phyloP scores from a whole-genome alignment of 2,888 invertebrate species.

The Odontocolon sp. region DNA sequence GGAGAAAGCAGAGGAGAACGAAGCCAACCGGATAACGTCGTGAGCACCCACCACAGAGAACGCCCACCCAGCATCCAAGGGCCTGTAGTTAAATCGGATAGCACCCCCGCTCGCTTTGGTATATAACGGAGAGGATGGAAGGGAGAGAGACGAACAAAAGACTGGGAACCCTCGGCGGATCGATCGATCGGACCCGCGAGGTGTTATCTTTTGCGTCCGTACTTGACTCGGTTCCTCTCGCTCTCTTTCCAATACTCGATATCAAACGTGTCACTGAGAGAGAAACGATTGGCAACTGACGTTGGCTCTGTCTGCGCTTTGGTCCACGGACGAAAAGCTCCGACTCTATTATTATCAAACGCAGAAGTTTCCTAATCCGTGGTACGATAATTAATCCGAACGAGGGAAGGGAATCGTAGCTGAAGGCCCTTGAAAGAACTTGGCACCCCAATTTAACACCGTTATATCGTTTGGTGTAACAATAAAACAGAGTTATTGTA shows the following conservation, averaged over 20 bases:
- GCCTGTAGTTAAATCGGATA: slow-evolving; percentile 75
- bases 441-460: slow-evolving; percentile 43
- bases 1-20: not conserved
- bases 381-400: slow-evolving; percentile 57
- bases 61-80: slow-evolving; percentile 57
- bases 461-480: slow-evolving; percentile 29
- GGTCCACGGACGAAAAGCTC: slow-evolving; percentile 24
- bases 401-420: not conserved
- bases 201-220: slow-evolving; percentile 77
- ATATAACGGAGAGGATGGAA: slow-evolving; percentile 25
- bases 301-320: slow-evolving; percentile 30
- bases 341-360: slow-evolving; percentile 48
- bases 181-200: slow-evolving; percentile 75
- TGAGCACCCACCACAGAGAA: slow-evolving; percentile 62
- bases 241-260: slow-evolving; percentile 36
- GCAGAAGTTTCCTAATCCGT: slow-evolving; percentile 53
- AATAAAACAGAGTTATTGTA: slow-evolving; percentile 29
- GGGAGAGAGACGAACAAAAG: slow-evolving; percentile 74
- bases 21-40: slow-evolving; percentile 33
- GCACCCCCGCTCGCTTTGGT: slow-evolving; percentile 2
- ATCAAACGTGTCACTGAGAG: slow-evolving; percentile 33
- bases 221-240: slow-evolving; percentile 56
- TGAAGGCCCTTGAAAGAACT: slow-evolving; percentile 44
- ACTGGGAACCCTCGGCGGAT: slow-evolving; percentile 67
- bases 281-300: slow-evolving; percentile 18